A percentile compares a stretch with the other conserved stretches of the same genome.
Conservation (phyloP, 2,888 invertebrate species). For the Xestia rhomboidea region DNA sequence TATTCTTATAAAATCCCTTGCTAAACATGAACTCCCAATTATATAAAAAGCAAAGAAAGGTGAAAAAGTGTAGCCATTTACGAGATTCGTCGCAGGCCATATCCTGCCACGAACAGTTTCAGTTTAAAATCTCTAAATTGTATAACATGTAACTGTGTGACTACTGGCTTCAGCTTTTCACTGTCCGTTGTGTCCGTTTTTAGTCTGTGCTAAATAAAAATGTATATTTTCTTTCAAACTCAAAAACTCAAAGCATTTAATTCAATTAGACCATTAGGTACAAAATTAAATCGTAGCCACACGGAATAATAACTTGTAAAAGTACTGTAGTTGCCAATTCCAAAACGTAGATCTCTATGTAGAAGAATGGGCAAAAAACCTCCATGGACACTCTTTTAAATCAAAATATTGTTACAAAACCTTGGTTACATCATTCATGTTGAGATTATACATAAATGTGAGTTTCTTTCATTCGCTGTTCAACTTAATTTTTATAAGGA, state of each 20-base stretch:
- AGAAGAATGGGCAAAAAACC: no score
- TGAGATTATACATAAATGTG: no score
- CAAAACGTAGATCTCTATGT: no score
- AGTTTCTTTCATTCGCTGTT: not conserved
- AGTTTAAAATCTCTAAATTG: not conserved
- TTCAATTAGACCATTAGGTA: no score
- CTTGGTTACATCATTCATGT: no score
- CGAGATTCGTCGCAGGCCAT: not conserved
- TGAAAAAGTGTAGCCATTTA: not conserved
- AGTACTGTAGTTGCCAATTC: no score
- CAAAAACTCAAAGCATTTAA: no score
- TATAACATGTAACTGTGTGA: not conserved
- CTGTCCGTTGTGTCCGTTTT: not conserved
- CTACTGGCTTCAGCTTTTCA: not conserved
- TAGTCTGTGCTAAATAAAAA: no score
- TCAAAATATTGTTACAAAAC: no score
- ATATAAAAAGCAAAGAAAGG: not conserved
- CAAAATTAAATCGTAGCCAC: no score
- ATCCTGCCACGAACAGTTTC: not conserved
- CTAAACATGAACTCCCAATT: not conserved
- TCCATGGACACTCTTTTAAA: no score
- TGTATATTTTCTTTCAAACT: not conserved
- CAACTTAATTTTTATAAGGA: not conserved
- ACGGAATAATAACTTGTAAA: no score
- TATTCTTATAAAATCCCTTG: not conserved